Conservation (phyloP, 2,888 invertebrate species). For the Holacanthella duospinosa region DNA sequence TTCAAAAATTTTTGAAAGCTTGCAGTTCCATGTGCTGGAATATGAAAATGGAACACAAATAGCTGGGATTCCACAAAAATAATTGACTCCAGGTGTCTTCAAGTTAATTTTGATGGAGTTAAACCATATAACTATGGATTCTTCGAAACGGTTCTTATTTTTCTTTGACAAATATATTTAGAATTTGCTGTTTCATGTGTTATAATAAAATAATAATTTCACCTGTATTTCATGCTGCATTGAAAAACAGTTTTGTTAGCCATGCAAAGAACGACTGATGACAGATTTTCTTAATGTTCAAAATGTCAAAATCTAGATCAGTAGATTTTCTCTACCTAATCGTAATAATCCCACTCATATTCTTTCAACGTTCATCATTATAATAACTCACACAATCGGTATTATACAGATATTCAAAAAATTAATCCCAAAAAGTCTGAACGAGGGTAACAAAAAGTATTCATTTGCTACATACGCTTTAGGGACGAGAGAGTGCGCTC, state of each 20-base stretch:
- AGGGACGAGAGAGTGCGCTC: too few species aligned
- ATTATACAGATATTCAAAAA: too few species aligned
- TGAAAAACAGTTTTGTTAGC: constrained; percentile 26
- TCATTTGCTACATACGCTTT: too few species aligned
- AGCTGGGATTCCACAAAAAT: background rate
- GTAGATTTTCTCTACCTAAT: too few species aligned
- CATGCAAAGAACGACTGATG: constrained; percentile 23
- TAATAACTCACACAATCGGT: too few species aligned
- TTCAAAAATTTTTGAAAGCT: too few species aligned
- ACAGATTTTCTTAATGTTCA: too few species aligned
- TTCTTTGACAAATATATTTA: constrained; percentile 5
- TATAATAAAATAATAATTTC: constrained; percentile 8
- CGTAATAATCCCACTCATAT: background rate
- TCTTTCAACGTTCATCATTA: background rate
- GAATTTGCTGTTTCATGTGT: constrained; percentile 20
- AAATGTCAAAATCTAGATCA: too few species aligned
- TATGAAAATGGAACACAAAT: too few species aligned
- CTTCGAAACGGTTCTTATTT: background rate
- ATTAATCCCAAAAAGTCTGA: too few species aligned
- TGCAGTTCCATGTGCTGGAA: too few species aligned
- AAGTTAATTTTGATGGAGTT: background rate
- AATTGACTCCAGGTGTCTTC: background rate
- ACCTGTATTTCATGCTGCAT: constrained; percentile 19
- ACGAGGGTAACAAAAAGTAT: too few species aligned
- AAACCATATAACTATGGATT: background rate